These are phyloP conservation scores for Eilema sororculum DNA, from an alignment of 2,888 invertebrate genomes.

Conservation along the genomic window DNA sequence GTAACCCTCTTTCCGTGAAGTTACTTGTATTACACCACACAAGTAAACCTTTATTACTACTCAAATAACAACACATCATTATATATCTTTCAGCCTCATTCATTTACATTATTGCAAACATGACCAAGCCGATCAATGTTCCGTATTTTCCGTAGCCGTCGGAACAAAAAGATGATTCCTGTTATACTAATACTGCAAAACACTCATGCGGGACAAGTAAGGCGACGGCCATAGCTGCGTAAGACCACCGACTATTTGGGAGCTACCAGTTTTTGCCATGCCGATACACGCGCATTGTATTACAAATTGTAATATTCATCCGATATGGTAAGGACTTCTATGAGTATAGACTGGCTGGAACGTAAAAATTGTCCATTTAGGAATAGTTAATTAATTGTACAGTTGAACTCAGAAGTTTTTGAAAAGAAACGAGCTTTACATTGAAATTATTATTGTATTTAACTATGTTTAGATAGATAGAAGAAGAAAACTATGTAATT, in stretches of 20 bases:
- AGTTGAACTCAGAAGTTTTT: background rate
- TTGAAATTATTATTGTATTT: too few species aligned
- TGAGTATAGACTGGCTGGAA: background rate
- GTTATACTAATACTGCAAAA: conserved; percentile 27
- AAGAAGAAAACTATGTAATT: too few species aligned
- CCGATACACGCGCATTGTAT: conserved; percentile 68
- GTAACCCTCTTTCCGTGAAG: too few species aligned
- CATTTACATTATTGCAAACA: conserved; percentile 8
- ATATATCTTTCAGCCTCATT: background rate
- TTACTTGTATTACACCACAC: too few species aligned
- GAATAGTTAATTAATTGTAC: conserved; percentile 25
- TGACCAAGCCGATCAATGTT: conserved; percentile 5
- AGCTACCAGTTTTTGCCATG: conserved; percentile 68
- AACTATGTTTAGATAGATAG: too few species aligned
- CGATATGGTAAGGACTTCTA: conserved; percentile 43
- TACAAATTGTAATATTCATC: conserved; percentile 81
- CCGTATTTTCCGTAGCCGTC: conserved; percentile 37
- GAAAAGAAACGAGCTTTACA: background rate
- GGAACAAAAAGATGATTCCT: conserved; percentile 39
- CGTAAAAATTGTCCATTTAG: conserved; percentile 33
- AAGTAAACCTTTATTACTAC: too few species aligned
- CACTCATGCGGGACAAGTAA: conserved; percentile 33
- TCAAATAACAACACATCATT: too few species aligned
- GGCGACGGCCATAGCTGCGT: conserved; percentile 48
- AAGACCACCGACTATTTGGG: conserved; percentile 57